A percentile compares a stretch with the other conserved stretches of the same genome.
Evolutionary conservation across 2,113 vertebrate species (phyloP).

Genomic region (Saccopteryx leptura): DNA sequence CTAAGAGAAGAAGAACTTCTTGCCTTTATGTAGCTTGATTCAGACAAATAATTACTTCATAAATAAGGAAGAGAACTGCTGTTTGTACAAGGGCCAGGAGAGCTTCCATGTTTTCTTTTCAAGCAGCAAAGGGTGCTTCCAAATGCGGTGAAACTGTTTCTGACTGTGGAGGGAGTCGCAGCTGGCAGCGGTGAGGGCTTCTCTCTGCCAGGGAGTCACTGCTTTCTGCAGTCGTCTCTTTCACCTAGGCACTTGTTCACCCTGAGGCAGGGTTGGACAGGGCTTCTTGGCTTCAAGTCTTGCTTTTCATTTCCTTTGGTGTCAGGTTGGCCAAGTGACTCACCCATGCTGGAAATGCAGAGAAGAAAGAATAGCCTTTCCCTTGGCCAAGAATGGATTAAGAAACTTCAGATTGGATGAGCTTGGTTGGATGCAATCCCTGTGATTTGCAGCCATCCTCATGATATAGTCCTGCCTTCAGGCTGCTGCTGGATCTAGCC

Average conservation of each 20-base stretch:
- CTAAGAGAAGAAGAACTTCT: neutral
- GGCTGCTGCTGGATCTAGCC: constrained; percentile 22
- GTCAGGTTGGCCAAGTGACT: constrained; percentile 42
- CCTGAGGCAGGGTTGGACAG: neutral
- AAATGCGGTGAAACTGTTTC: neutral
- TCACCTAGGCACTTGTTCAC: neutral
- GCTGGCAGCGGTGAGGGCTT: neutral
- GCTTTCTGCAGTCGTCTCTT: neutral
- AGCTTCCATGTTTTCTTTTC: neutral
- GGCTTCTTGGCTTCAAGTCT: constrained; percentile 63
- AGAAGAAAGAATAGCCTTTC: constrained; percentile 54
- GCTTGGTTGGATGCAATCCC: constrained; percentile 41
- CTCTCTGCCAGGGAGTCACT: neutral
- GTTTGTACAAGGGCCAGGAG: neutral
- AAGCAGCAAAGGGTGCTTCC: neutral
- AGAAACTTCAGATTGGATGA: neutral
- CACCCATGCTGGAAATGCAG: neutral
- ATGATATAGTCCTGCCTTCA: constrained; percentile 15
- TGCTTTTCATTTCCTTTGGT: constrained; percentile 60
- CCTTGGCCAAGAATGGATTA: constrained; percentile 56
- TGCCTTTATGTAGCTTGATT: neutral
- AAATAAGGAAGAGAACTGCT: constrained; percentile 34
- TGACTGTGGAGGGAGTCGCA: neutral
- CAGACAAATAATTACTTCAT: constrained; percentile 49
- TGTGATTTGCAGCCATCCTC: constrained; percentile 60